Base-by-base conservation (phyloP, 35 echinoderm and acorn worm genomes). In the Apostichopus californicus region DNA sequence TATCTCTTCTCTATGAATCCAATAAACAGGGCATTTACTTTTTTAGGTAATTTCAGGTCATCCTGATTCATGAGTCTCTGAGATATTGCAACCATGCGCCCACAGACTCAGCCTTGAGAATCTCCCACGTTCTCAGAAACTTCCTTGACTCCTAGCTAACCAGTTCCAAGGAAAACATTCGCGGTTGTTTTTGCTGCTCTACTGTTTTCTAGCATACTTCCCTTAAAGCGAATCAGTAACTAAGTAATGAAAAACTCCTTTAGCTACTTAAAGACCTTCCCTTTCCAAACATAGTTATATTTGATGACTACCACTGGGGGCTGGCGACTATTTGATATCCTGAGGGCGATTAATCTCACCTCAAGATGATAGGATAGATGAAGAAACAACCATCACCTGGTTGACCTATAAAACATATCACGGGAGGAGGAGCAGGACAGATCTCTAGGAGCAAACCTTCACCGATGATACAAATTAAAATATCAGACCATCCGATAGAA, bases 191-290 rank as follows among this genome's bases (percentile, higher is more conserved):
- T 85, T 85, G 81, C 34, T 46, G 34, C 81, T 85, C 56, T 20
- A 20, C 81, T 85, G 81, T 85, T 85, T 58, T 61, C 14, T 14
- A 59, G 81, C 20, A 15, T 22, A 22, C 57, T 85, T 85, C 58
- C 81, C 81, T 55, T 52, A 22, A 54, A 85, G 81, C 81, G 57
- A 85, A 56, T 85, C 81, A 56, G 81, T 85, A 85, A 85, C 81
- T 85, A 85, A 85, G 81, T 85, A 85, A 85, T 85, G 81, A 85
- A 85, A 85, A 85, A 85, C 81, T 85, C 81, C 81, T 85, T 85
- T 85, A 85, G 81, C 81, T 85, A 85, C 81, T 85, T 85, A 85
- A 85, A 85, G 81, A 85, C 81, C 81, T 85, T 85, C 81, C 81
- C 81, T 85, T 23, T 85, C 81, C 81, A 85, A 85, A 85, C 81